phyloP scores from a whole-genome alignment of 2,888 invertebrate genomes.

The Malthinus flaveolus region DNA sequence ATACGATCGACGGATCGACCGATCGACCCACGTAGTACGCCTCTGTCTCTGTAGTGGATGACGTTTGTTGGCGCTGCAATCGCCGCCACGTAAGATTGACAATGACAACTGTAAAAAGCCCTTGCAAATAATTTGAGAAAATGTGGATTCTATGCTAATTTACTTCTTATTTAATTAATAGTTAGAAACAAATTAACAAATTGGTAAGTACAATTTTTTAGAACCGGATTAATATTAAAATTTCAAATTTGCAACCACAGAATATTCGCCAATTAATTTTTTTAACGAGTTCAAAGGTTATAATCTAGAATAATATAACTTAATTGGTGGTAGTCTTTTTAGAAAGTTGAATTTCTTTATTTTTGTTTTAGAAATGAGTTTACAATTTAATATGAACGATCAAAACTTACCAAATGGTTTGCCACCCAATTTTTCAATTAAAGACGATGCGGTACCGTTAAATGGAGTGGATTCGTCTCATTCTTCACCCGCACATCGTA shows the following conservation, averaged over 20 bases:
- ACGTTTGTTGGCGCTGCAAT: constrained; percentile 33
- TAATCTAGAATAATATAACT: constrained; percentile 4
- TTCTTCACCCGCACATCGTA: constrained; percentile 48
- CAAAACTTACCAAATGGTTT: constrained; percentile 44
- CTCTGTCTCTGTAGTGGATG: constrained; percentile 14
- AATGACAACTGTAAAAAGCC: constrained; percentile 46
- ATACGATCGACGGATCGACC: no score
- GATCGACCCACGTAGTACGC: not conserved
- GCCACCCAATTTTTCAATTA: constrained; percentile 37
- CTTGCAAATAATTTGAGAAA: constrained; percentile 13
- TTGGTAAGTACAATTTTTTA: no score
- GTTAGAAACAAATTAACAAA: no score
- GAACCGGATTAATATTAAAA: no score
- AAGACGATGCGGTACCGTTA: constrained; percentile 32
- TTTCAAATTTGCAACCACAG: no score
- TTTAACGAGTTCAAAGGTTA: constrained; percentile 37
- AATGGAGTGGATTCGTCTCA: constrained; percentile 51
- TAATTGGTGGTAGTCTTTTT: not conserved
- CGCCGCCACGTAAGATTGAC: constrained; percentile 52
- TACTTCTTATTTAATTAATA: no score
- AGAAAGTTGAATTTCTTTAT: not conserved
- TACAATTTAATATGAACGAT: constrained; percentile 29
- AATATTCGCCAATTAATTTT: constrained; percentile 12
- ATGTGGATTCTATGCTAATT: constrained; percentile 22
- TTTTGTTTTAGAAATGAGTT: constrained; percentile 17